Evolutionary conservation across 2,888 invertebrate genomes (phyloP), one percentile per base, ranked within the genome.

Genomic region (Acleris emargana): DNA sequence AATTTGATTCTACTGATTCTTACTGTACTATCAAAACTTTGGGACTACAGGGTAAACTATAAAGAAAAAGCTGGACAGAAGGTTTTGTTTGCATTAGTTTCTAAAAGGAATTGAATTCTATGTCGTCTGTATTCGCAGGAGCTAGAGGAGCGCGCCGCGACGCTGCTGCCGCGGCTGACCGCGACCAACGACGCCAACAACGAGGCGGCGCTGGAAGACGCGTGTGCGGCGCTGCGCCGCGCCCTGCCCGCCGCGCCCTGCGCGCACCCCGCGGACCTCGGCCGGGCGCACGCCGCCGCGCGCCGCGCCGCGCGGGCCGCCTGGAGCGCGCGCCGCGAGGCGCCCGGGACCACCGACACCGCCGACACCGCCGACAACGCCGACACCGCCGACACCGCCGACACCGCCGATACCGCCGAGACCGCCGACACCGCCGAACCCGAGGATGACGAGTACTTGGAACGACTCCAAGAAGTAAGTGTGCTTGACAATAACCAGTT

Each of bases 231-330:
- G 43, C 17, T 74, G 74, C 67, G 16, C 28, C 16, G 60, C 62
- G 58, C 25, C 28, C 55, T 67, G 71, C 63, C 9, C 68, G 58
- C 47, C 67, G 72, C 62, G 83, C 84, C 32, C 32, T 59, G 81
- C 87, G 58, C 49, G 38, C 50, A 50, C 58, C 42, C 50, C 50
- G 58, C 20, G 22, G 58, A 20, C 50, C 32, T 22, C 50, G 42
- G 4, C 32, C 9, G 22, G 50, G 58, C 58, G 38, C 49, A 50
- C 50, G 42, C 38, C 38, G 38, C 16, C 13, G 38, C 67, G 32
- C 67, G 47, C n/a, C 61, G 69, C 68, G 32, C 69, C 67, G 38
- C 67, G 67, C 28, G 61, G 52, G 57, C 17, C 32, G 17, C 55
- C 58, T 52, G 25, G 28, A n/a, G 5, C 9, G n/a, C 7, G n/a